These are phyloP conservation scores for Oryctolagus cuniculus DNA, from an alignment of 2,113 vertebrate genomes.

Conservation along the genomic window DNA sequence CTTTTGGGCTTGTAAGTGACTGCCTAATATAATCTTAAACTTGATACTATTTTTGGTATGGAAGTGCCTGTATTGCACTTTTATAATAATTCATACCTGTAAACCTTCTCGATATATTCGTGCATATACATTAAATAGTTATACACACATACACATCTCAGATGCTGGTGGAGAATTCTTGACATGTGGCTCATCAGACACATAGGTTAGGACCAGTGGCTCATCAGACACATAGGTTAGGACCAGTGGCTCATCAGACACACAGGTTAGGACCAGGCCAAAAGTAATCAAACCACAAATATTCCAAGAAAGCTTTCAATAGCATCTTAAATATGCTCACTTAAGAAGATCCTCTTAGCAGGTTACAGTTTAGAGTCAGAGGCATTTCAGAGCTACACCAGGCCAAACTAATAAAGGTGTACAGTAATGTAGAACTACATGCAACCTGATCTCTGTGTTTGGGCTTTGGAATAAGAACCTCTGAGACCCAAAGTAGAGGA, in stretches of 20 bases:
- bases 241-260: too few species aligned
- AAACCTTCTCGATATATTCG: neutral
- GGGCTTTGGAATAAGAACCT: neutral
- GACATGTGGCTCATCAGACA: neutral
- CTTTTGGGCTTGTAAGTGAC: neutral
- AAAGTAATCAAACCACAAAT: neutral
- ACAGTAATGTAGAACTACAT: neutral
- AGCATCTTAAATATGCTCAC: accelerated
- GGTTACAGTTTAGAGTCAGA: neutral
- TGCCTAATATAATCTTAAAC: neutral
- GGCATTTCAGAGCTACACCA: neutral
- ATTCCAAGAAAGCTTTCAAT: neutral
- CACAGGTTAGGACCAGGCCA: neutral
- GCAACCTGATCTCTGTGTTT: neutral
- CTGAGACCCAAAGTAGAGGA: neutral
- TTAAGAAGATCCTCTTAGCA: neutral
- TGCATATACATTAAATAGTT: too few species aligned
- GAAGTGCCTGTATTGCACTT: neutral
- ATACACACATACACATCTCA: neutral
- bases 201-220: neutral
- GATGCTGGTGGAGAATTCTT: neutral
- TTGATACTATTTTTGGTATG: neutral
- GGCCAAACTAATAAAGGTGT: neutral
- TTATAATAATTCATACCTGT: neutral
- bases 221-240: neutral